Conservation (phyloP, 1,140 invertebrate species). For the Philopotamus ludificatus region DNA sequence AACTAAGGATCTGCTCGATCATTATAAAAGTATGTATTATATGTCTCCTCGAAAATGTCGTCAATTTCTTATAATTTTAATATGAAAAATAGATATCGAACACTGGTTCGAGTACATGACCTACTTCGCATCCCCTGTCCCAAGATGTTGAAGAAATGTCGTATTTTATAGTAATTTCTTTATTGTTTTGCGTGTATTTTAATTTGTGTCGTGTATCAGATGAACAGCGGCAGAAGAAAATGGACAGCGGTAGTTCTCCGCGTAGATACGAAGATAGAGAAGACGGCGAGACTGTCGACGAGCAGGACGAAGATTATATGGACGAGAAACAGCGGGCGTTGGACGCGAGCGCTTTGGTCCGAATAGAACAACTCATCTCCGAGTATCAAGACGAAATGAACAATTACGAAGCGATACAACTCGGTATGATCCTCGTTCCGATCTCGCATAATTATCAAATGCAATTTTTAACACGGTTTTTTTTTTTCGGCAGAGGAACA, state of each 20-base stretch:
- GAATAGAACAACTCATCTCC: slow-evolving; percentile 74
- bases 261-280: slow-evolving; percentile 45
- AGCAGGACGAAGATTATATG: slow-evolving; percentile 70
- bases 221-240: slow-evolving; percentile 48
- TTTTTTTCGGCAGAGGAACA: slow-evolving; percentile 56
- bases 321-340: slow-evolving; percentile 75
- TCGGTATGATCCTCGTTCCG: slow-evolving; percentile 53
- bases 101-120: no score
- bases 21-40: slow-evolving; percentile 77
- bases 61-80: neutral
- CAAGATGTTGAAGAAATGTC: no score
- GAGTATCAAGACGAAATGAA: slow-evolving; percentile 83
- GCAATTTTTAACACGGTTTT: slow-evolving; percentile 6
- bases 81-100: neutral
- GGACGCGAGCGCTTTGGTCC: slow-evolving; percentile 69
- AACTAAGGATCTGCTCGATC: slow-evolving; percentile 90
- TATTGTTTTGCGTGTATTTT: no score
- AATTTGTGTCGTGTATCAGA: slow-evolving; percentile 32
- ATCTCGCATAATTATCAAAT: no score
- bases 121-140: no score
- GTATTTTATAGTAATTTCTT: no score
- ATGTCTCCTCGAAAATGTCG: neutral
- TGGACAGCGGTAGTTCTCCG: slow-evolving; percentile 38
- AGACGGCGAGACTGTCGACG: slow-evolving; percentile 44
- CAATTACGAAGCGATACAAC: slow-evolving; percentile 61